Conservation (phyloP, 2,797 vertebrate species). For the Nannoperca obscura region DNA sequence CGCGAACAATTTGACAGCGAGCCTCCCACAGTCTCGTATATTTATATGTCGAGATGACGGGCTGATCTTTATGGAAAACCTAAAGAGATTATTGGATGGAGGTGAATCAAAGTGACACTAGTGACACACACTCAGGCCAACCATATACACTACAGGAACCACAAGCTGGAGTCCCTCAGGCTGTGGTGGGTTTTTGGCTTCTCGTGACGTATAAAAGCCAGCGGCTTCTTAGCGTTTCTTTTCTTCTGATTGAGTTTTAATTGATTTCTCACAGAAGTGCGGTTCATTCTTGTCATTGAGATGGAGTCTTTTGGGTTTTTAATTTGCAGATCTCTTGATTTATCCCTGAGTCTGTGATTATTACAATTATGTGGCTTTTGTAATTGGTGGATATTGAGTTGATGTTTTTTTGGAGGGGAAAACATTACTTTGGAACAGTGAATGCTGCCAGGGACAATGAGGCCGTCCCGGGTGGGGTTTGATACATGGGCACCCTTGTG, state of each 20-base stretch:
- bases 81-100: constrained; percentile 64
- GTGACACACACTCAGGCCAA: constrained; percentile 67
- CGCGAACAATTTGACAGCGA: constrained; percentile 9
- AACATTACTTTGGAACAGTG: constrained; percentile 67
- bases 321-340: constrained; percentile 78
- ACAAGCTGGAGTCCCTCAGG: constrained; percentile 59
- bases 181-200: constrained; percentile 70
- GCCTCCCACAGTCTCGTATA: constrained; percentile 30
- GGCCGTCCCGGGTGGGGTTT: constrained; percentile 63
- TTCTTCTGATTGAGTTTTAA: constrained; percentile 76
- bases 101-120: constrained; percentile 74
- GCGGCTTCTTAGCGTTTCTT: constrained; percentile 42
- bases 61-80: constrained; percentile 75
- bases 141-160: constrained; percentile 59
- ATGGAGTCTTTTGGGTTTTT: constrained; percentile 64
- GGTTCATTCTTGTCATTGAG: constrained; percentile 68
- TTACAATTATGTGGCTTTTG: constrained; percentile 79
- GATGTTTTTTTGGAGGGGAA: constrained; percentile 59
- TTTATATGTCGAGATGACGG: constrained; percentile 56
- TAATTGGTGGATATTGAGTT: constrained; percentile 77
- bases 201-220: constrained; percentile 57
- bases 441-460: constrained; percentile 74
- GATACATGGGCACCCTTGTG: constrained; percentile 63
- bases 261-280: constrained; percentile 74
- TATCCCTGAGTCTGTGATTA: constrained; percentile 75